phyloP scores from a whole-genome alignment of 2,888 invertebrate genomes.

The Drosophila cyrtoloma region DNA sequence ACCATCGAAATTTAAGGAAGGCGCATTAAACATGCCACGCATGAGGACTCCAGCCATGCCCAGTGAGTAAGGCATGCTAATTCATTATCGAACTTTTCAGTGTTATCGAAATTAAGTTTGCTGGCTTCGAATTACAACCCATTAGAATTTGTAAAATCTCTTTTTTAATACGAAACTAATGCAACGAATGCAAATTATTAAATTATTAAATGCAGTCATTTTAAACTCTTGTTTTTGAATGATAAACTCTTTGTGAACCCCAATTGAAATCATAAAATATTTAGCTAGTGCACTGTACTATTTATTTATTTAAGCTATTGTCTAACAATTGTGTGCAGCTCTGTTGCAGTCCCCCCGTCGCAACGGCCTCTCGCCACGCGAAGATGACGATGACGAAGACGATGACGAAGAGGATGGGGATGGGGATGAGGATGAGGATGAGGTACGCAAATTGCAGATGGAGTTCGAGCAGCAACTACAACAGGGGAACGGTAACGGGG shows the following conservation, averaged over 20 bases:
- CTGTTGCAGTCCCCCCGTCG: not conserved
- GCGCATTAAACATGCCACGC: not conserved
- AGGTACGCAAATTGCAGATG: slow-evolving; percentile 12
- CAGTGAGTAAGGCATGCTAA: slow-evolving; percentile 28
- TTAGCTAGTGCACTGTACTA: not conserved
- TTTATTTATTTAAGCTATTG: not conserved
- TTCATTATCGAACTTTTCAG: not conserved
- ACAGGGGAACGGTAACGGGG: not conserved
- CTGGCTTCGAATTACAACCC: too few relatives aligned
- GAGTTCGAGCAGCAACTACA: slow-evolving; percentile 24
- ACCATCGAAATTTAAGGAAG: slow-evolving; percentile 17
- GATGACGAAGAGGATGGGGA: slow-evolving; percentile 31
- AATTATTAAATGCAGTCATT: too few relatives aligned
- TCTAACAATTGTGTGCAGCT: not conserved
- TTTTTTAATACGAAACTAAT: too few relatives aligned
- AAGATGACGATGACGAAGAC: slow-evolving; percentile 31
- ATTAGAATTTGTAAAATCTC: too few relatives aligned
- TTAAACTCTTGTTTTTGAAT: too few relatives aligned
- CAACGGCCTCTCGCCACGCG: slow-evolving; percentile 5
- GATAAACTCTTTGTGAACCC: not conserved
- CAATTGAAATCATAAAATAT: not conserved
- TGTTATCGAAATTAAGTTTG: not conserved
- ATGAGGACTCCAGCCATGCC: slow-evolving; percentile 10
- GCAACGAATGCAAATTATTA: too few relatives aligned
- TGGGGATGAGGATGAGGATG: slow-evolving; percentile 16